These are phyloP conservation scores for Xylocampa areola DNA, from an alignment of 2,888 invertebrate genomes.

Conservation along the genomic window DNA sequence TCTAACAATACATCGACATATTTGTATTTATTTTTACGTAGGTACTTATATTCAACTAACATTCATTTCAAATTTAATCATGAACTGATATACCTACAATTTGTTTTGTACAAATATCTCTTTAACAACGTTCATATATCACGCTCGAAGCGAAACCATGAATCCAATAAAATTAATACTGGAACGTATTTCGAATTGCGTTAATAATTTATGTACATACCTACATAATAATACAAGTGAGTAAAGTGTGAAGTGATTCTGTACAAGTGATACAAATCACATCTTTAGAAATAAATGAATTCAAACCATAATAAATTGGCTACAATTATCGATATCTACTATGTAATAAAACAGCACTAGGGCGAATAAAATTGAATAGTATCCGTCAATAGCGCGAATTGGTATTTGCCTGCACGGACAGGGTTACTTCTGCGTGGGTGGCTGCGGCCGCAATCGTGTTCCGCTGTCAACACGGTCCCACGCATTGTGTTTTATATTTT, in stretches of 20 bases:
- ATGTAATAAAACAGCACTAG: constrained; percentile 47
- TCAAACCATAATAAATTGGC: background rate
- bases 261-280: too few species aligned
- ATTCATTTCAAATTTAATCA: background rate
- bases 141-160: constrained; percentile 9
- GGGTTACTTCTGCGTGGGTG: constrained; percentile 68
- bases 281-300: too few species aligned
- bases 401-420: constrained; percentile 74
- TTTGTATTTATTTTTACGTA: constrained; percentile 9
- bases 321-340: constrained; percentile 42
- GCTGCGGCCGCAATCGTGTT: constrained; percentile 65
- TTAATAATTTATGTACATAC: background rate
- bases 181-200: constrained; percentile 1
- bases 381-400: constrained; percentile 67
- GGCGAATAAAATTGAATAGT: constrained; percentile 68
- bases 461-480: constrained; percentile 64
- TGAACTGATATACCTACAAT: background rate
- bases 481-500: constrained; percentile 49
- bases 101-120: background rate
- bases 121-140: background rate
- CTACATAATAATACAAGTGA: too few species aligned
- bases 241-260: too few species aligned
- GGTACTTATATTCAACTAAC: background rate
- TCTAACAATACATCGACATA: constrained; percentile 43
- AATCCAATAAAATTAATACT: constrained; percentile 6